A percentile compares a stretch with the other conserved stretches of the same genome.
Evolutionary conservation across 2,113 vertebrate genomes (phyloP).

Genomic region (Coturnix japonica): DNA sequence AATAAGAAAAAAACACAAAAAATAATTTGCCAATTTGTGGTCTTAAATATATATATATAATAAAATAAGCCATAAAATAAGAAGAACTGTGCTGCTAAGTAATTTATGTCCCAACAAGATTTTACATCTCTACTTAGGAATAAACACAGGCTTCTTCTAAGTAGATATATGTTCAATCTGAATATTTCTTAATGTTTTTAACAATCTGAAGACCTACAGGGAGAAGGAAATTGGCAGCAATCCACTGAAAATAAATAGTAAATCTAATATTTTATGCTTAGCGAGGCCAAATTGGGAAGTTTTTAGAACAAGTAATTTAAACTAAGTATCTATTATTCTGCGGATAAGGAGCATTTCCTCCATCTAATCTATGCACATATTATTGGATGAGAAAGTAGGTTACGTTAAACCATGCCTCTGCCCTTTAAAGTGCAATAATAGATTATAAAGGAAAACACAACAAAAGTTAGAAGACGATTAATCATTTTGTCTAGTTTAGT

Average conservation of each 20-base stretch:
- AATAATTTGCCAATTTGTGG: background rate
- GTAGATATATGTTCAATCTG: slow-evolving; percentile 46
- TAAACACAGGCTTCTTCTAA: slow-evolving; percentile 57
- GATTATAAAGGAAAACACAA: background rate
- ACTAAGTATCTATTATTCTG: slow-evolving; percentile 35
- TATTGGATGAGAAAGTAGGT: slow-evolving; percentile 14
- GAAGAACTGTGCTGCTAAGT: slow-evolving; percentile 31
- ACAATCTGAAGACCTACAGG: slow-evolving; percentile 39
- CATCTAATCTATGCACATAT: slow-evolving; percentile 30
- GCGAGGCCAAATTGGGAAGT: slow-evolving; percentile 58
- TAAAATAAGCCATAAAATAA: background rate
- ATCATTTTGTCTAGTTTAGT: background rate
- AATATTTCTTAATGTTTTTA: slow-evolving; percentile 58
- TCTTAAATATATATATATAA: background rate
- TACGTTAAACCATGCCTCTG: slow-evolving; percentile 17
- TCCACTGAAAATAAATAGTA: slow-evolving; percentile 69
- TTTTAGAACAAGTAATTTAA: slow-evolving; percentile 69
- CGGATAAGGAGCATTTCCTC: slow-evolving; percentile 21
- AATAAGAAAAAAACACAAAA: slow-evolving; percentile 9
- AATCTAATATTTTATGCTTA: slow-evolving; percentile 61
- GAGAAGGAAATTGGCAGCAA: slow-evolving; percentile 50
- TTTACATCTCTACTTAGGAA: slow-evolving; percentile 54
- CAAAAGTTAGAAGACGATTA: background rate
- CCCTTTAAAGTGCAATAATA: background rate
- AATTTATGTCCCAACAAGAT: slow-evolving; percentile 54